These are phyloP conservation scores for Sitobion miscanthi DNA, from an alignment of 1,140 invertebrate genomes.

Conservation along the genomic window DNA sequence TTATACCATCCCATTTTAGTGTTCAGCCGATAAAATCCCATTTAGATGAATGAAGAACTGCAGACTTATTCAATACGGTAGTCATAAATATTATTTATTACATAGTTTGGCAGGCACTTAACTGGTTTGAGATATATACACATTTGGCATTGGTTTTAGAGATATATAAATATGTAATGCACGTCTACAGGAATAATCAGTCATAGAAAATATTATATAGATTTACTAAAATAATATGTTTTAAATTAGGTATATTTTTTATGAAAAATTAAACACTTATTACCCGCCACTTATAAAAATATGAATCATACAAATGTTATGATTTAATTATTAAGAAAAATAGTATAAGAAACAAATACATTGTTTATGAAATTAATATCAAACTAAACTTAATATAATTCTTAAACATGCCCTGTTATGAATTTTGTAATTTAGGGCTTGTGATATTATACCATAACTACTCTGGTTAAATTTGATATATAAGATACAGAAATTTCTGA, in stretches of 20 bases:
- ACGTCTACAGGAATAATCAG: conserved; percentile 11
- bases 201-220: neutral
- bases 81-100: conserved; percentile 53
- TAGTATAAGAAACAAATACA: neutral
- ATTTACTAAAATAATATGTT: neutral
- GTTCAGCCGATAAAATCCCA: conserved; percentile 36
- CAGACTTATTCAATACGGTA: conserved; percentile 49
- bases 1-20: neutral
- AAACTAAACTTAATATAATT: neutral
- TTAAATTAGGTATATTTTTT: neutral
- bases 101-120: conserved; percentile 47
- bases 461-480: neutral
- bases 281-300: neutral
- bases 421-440: neutral
- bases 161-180: conserved; percentile 44
- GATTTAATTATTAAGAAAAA: neutral
- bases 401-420: neutral
- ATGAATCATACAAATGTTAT: neutral
- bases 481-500: neutral
- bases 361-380: neutral
- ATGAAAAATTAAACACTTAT: neutral
- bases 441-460: neutral
- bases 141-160: conserved; percentile 43
- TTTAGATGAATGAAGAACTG: conserved; percentile 42
- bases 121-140: conserved; percentile 37